Conservation (phyloP, 1,140 invertebrate genomes). For the Drosophila oshimai region DNA sequence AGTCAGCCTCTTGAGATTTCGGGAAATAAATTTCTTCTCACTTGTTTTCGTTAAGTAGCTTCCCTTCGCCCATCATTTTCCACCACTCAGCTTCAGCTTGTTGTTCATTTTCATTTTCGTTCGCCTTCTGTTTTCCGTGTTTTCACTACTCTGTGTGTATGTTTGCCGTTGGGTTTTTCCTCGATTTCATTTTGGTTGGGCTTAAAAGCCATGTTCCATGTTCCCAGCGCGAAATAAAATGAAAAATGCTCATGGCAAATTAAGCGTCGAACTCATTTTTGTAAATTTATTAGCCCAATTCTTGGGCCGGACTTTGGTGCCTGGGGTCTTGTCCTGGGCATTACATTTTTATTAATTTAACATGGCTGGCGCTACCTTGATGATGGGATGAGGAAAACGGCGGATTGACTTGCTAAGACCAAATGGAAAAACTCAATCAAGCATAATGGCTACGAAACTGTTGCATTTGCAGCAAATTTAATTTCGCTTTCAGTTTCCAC, state of each 20-base stretch:
- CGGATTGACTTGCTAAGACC: constrained; percentile 32
- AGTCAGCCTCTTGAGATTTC: constrained; percentile 22
- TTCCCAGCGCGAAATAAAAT: constrained; percentile 57
- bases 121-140: constrained; percentile 39
- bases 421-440: constrained; percentile 70
- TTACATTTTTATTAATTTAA: constrained; percentile 80
- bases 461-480: constrained; percentile 36
- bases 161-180: constrained; percentile 25
- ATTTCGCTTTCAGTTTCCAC: background rate
- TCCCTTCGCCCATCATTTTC: background rate
- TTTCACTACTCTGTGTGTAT: constrained; percentile 13
- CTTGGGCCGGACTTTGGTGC: constrained; percentile 12
- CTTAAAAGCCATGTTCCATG: constrained; percentile 25
- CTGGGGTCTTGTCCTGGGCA: constrained; percentile 39
- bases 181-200: constrained; percentile 37
- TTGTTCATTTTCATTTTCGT: constrained; percentile 44
- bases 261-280: constrained; percentile 79
- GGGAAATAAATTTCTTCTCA: constrained; percentile 40
- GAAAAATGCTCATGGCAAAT: constrained; percentile 80
- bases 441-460: constrained; percentile 60
- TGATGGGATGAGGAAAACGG: background rate
- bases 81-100: constrained; percentile 25
- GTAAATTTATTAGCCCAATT: constrained; percentile 79
- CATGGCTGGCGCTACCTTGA: constrained; percentile 41
- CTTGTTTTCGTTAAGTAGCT: constrained; percentile 56